These are phyloP conservation scores for Calonectris borealis DNA, from an alignment of 2,113 vertebrate genomes.

Conservation along the genomic window DNA sequence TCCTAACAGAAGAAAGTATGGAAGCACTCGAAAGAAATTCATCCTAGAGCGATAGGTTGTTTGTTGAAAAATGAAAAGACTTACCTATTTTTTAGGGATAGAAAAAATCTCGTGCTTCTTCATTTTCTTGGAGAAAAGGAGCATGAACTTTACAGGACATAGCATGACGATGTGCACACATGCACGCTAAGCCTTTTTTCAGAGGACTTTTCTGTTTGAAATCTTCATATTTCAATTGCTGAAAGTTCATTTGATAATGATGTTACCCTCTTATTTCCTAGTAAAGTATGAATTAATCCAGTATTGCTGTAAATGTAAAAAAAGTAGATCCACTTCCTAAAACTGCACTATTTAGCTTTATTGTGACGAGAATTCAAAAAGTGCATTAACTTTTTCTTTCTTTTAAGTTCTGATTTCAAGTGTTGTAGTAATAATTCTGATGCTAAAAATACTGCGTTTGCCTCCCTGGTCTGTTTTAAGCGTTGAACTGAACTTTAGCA, in stretches of 20 bases:
- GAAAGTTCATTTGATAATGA: not conserved
- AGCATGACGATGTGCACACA: accelerated
- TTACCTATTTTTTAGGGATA: not conserved
- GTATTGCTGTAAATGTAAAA: not conserved
- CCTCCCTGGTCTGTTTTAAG: not conserved
- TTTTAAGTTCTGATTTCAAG: not conserved
- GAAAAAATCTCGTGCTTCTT: not conserved
- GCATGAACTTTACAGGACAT: not conserved
- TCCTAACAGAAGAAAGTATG: not conserved
- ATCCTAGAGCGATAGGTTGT: not conserved
- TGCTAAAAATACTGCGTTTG: not conserved
- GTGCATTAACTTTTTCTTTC: not conserved
- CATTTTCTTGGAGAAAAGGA: not conserved
- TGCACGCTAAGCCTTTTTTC: not conserved
- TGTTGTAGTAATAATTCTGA: not conserved
- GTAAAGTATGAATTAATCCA: not conserved
- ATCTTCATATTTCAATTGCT: not conserved
- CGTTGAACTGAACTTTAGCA: conserved; percentile 22
- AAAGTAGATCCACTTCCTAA: not conserved
- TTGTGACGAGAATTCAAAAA: not conserved
- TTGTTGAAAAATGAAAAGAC: not conserved
- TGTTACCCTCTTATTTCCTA: not conserved
- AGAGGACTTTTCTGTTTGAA: not conserved
- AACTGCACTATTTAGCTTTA: not conserved
- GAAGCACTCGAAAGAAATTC: not conserved